Evolutionary conservation across 2,888 invertebrate species (phyloP).

Genomic region (Eurois occulta): DNA sequence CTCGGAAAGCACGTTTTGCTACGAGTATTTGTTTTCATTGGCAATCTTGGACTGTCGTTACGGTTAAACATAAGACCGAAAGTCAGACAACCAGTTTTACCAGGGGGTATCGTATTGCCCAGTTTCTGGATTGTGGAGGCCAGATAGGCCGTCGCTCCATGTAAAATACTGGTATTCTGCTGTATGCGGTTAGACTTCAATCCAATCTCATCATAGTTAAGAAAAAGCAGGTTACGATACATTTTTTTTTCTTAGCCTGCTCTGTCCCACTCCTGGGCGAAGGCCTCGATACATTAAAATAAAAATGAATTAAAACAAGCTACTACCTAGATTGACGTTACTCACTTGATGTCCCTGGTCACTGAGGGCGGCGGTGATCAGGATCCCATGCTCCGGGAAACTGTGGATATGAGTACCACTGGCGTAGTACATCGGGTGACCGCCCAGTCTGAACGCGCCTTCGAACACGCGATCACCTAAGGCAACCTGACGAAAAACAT

Average conservation of each 20-base stretch:
- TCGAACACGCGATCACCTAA: slow-evolving; percentile 96
- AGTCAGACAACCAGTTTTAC: not conserved
- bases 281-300: too few species aligned
- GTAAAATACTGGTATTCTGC: too few species aligned
- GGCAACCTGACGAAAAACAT: slow-evolving; percentile 91
- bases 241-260: too few species aligned
- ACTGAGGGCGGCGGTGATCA: slow-evolving; percentile 93
- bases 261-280: too few species aligned
- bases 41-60: too few species aligned
- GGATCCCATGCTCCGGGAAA: slow-evolving; percentile 95
- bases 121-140: not conserved
- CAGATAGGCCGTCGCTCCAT: not conserved
- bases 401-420: slow-evolving; percentile 97
- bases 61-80: too few species aligned
- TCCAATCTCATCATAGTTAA: not conserved
- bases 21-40: not conserved
- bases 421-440: slow-evolving; percentile 97
- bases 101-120: not conserved
- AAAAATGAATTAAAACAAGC: too few species aligned
- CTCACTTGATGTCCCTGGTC: slow-evolving; percentile 95
- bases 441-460: slow-evolving; percentile 96
- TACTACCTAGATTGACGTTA: not conserved
- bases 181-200: not conserved
- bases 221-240: not conserved
- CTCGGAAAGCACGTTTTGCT: too few species aligned